Conservation (phyloP, 1,140 invertebrate species). For the Chionoecetes opilio region DNA sequence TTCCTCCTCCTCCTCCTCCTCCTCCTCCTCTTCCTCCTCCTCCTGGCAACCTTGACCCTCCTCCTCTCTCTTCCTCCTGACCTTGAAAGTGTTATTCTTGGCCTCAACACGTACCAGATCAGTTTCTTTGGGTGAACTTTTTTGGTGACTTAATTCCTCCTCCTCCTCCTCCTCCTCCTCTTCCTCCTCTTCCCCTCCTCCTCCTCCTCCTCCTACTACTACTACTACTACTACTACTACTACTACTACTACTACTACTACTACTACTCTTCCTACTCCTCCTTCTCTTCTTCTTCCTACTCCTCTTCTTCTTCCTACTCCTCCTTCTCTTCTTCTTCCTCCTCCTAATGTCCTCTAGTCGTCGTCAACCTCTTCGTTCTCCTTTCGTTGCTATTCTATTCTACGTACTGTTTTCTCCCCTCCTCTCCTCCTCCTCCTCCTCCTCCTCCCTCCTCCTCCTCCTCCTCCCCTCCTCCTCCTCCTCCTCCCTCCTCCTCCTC, state of each 20-base stretch:
- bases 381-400: background rate
- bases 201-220: background rate
- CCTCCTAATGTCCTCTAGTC: background rate
- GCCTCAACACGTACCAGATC: background rate
- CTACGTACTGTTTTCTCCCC: background rate
- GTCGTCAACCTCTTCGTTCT: too few species aligned
- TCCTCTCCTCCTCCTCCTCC: background rate
- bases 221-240: slow-evolving; percentile 23
- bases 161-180: background rate
- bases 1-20: too few species aligned
- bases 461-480: background rate
- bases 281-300: background rate
- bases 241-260: slow-evolving; percentile 24
- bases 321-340: background rate
- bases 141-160: background rate
- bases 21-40: background rate
- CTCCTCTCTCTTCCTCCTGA: background rate
- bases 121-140: background rate
- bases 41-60: background rate
- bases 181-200: background rate
- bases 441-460: too few species aligned
- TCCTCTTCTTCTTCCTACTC: background rate
- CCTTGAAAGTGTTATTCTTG: background rate
- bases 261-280: background rate
- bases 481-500: background rate